These are phyloP conservation scores for Amiota minor DNA, from an alignment of 2,888 invertebrate genomes.

Conservation along the genomic window DNA sequence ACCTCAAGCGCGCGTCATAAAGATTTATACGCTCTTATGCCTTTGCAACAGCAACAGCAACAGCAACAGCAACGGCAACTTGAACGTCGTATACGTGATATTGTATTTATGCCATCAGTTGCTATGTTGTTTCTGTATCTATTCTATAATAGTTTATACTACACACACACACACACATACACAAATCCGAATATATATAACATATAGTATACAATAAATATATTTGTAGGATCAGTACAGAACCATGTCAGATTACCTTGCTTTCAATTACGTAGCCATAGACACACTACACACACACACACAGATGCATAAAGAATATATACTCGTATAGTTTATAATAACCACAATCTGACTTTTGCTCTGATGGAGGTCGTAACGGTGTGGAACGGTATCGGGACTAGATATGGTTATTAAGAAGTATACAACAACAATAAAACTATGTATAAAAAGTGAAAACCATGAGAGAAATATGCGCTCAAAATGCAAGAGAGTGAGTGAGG, in stretches of 20 bases:
- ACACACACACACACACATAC: background rate
- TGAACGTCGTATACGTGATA: too few species aligned
- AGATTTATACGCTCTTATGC: too few species aligned
- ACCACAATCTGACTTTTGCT: constrained; percentile 9
- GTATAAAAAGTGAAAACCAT: background rate
- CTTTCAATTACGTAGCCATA: background rate
- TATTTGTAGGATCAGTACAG: too few species aligned
- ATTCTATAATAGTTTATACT: background rate
- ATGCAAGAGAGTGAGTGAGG: background rate
- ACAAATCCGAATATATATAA: background rate
- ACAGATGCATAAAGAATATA: background rate
- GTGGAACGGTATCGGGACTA: too few species aligned
- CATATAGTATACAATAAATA: background rate
- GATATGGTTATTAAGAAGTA: too few species aligned
- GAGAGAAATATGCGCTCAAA: background rate
- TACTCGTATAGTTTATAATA: background rate
- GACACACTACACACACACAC: background rate
- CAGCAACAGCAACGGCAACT: background rate
- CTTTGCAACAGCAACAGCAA: constrained; percentile 1
- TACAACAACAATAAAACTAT: background rate
- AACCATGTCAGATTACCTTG: background rate
- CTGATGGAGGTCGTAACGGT: background rate
- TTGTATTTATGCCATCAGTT: too few species aligned
- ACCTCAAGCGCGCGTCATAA: background rate
- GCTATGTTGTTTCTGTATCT: too few species aligned